These are phyloP conservation scores for Formica aserva DNA, from an alignment of 2,888 invertebrate species.

Conservation along the genomic window DNA sequence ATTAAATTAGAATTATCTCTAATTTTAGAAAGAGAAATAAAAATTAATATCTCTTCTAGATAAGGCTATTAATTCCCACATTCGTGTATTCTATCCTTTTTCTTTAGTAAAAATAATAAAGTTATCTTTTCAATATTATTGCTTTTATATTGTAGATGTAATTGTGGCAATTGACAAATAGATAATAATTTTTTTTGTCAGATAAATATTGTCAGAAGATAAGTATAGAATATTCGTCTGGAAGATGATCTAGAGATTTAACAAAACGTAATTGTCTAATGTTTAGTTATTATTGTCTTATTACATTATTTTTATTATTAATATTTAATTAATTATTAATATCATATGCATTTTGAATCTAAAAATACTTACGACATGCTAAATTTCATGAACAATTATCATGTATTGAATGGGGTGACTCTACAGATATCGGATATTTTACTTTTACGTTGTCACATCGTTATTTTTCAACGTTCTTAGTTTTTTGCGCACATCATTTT, in stretches of 20 bases:
- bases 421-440: neutral
- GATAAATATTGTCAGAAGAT: neutral
- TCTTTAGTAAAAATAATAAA: neutral
- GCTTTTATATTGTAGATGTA: neutral
- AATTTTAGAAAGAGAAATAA: neutral
- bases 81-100: neutral
- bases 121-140: neutral
- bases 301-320: neutral
- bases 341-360: slow-evolving; percentile 4
- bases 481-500: slow-evolving; percentile 1
- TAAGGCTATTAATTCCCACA: neutral
- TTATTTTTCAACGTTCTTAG: slow-evolving; percentile 11
- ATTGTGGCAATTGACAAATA: neutral
- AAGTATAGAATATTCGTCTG: neutral
- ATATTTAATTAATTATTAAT: slow-evolving; percentile 4
- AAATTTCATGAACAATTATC: slow-evolving; percentile 4
- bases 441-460: slow-evolving; percentile 13
- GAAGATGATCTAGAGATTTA: neutral
- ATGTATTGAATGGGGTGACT: slow-evolving; percentile 3
- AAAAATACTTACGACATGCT: neutral
- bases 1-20: neutral
- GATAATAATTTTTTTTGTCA: slow-evolving; percentile 3
- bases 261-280: neutral
- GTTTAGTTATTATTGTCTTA: slow-evolving; percentile 7
- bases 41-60: neutral